phyloP scores from a whole-genome alignment of 2,888 invertebrate species.

The Synanthedon tipuliformis region DNA sequence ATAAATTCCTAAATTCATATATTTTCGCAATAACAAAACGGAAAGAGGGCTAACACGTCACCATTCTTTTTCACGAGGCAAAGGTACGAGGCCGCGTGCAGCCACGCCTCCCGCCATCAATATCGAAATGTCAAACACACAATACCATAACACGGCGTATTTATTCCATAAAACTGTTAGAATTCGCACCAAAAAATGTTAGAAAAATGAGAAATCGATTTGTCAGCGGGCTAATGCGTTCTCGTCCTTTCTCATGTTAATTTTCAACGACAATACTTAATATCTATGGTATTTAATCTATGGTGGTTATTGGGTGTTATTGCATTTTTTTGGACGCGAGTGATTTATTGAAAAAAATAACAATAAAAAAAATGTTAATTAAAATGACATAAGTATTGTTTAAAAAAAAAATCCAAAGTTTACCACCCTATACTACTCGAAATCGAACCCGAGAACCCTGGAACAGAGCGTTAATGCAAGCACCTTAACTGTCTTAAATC shows the following conservation, averaged over 20 bases:
- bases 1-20: too few relatives aligned
- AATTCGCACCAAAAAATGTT: conserved; percentile 11
- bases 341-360: too few relatives aligned
- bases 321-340: too few relatives aligned
- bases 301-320: too few relatives aligned
- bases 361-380: too few relatives aligned
- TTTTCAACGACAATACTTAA: conserved; percentile 4
- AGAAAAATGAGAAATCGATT: conserved; percentile 17
- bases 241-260: conserved; percentile 10
- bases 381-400: too few relatives aligned
- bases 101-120: conserved; percentile 44
- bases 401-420: too few relatives aligned
- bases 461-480: too few relatives aligned
- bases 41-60: neutral
- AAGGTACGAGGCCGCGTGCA: conserved; percentile 18
- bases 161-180: conserved; percentile 24
- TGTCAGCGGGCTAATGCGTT: conserved; percentile 11
- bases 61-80: conserved; percentile 7
- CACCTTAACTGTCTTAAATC: too few relatives aligned
- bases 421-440: too few relatives aligned
- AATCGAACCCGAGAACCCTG: too few relatives aligned
- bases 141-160: conserved; percentile 21
- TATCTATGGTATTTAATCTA: neutral
- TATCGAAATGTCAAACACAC: conserved; percentile 32
- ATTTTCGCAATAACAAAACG: neutral